These are phyloP conservation scores for Mus pahari DNA, from an alignment of 2,113 vertebrate species.

Conservation along the genomic window DNA sequence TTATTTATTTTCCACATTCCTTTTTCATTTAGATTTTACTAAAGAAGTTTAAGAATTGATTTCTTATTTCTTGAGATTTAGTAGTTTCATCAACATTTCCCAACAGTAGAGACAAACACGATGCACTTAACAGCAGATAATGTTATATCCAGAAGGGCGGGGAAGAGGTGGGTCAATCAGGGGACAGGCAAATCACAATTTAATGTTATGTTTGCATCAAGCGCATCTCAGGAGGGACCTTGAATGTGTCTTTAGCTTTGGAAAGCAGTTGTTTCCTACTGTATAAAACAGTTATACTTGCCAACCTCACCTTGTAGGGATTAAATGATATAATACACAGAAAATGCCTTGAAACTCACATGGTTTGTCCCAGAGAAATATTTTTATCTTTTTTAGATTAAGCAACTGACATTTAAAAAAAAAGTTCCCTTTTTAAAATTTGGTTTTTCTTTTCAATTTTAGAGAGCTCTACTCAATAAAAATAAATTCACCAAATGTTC, in stretches of 20 bases:
- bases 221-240: background rate
- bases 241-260: background rate
- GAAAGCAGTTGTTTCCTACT: background rate
- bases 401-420: slow-evolving; percentile 80
- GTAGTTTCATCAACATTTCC: slow-evolving; percentile 36
- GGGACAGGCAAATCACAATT: background rate
- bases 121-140: background rate
- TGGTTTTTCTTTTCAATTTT: slow-evolving; percentile 69
- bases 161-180: slow-evolving; percentile 19
- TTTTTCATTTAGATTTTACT: slow-evolving; percentile 13
- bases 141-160: slow-evolving; percentile 13
- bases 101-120: background rate
- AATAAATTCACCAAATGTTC: slow-evolving; percentile 82
- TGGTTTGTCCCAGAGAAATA: slow-evolving; percentile 60
- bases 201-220: background rate
- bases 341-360: slow-evolving; percentile 56
- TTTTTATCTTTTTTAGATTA: slow-evolving; percentile 79
- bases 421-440: slow-evolving; percentile 34
- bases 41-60: slow-evolving; percentile 40
- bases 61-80: slow-evolving; percentile 24
- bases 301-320: background rate
- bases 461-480: slow-evolving; percentile 78
- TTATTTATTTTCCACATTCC: slow-evolving; percentile 40
- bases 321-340: background rate
- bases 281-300: slow-evolving; percentile 7